Conservation (phyloP, 1,140 invertebrate genomes). For the Chelonus insularis region DNA sequence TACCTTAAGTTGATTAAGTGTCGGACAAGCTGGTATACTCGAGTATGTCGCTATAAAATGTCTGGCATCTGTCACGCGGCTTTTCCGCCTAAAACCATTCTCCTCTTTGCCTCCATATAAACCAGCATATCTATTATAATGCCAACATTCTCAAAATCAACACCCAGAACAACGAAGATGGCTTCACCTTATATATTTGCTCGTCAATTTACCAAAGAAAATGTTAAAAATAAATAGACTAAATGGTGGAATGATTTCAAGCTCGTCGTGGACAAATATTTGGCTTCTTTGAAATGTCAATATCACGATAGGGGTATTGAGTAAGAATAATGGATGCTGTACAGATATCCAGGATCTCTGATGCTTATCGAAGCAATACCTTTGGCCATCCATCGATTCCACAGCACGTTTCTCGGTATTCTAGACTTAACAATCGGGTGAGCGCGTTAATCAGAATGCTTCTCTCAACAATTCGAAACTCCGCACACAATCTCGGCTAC, state of each 20-base stretch:
- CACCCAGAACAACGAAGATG: too few relatives aligned
- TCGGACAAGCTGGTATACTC: constrained; percentile 33
- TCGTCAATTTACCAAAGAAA: too few relatives aligned
- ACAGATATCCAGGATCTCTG: neutral
- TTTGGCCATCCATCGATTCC: neutral
- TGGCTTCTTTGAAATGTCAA: too few relatives aligned
- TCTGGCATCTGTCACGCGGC: constrained; percentile 48
- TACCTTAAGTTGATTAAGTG: constrained; percentile 44
- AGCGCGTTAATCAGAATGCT: neutral
- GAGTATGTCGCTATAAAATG: constrained; percentile 43
- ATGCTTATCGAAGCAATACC: neutral
- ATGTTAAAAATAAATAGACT: too few relatives aligned
- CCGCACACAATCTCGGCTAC: constrained; percentile 1
- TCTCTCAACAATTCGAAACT: constrained; percentile 5
- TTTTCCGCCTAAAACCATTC: constrained; percentile 42
- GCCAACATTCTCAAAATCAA: too few relatives aligned
- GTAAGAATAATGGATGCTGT: neutral
- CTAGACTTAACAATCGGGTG: constrained; percentile 2
- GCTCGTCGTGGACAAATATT: neutral
- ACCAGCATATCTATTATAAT: too few relatives aligned
- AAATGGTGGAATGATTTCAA: too few relatives aligned
- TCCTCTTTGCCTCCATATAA: too few relatives aligned
- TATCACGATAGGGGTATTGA: too few relatives aligned
- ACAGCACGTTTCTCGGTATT: constrained; percentile 5
- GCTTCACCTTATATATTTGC: too few relatives aligned